Evolutionary conservation across 2,113 vertebrate species (phyloP).

Genomic region (Aegithalos caudatus): DNA sequence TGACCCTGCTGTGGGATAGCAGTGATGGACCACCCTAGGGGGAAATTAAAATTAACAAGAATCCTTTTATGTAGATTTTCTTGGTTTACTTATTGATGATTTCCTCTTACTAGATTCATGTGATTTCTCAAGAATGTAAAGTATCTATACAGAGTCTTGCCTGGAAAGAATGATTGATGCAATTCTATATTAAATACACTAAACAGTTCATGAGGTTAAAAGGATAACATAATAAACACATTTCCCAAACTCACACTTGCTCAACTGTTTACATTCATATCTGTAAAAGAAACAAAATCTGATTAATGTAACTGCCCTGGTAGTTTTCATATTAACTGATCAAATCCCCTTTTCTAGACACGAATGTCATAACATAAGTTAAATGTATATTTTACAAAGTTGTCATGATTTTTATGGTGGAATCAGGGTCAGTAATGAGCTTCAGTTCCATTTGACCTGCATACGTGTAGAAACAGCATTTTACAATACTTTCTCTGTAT

Average conservation of each 20-base stretch:
- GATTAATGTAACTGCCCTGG: slow-evolving; percentile 50
- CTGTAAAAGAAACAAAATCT: slow-evolving; percentile 42
- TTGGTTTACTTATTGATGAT: neutral
- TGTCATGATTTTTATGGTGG: neutral
- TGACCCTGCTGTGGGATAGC: neutral
- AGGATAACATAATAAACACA: slow-evolving; percentile 58
- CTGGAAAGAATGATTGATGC: slow-evolving; percentile 11
- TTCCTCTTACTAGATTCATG: neutral
- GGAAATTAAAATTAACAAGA: neutral
- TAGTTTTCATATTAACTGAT: slow-evolving; percentile 50
- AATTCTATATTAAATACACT: slow-evolving; percentile 17
- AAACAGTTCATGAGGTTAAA: slow-evolving; percentile 45
- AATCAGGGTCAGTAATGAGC: neutral
- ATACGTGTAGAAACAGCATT: neutral
- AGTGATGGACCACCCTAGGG: neutral
- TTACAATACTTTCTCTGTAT: neutral
- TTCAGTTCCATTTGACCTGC: neutral
- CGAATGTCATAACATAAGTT: slow-evolving; percentile 40
- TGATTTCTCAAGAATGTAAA: slow-evolving; percentile 1
- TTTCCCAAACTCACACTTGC: slow-evolving; percentile 29
- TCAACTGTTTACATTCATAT: slow-evolving; percentile 51
- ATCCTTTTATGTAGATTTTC: neutral
- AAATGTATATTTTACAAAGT: slow-evolving; percentile 47
- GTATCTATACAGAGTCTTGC: neutral
- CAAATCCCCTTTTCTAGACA: slow-evolving; percentile 17